phyloP scores from a whole-genome alignment of 2,888 invertebrate species.

The Conus canariensis region DNA sequence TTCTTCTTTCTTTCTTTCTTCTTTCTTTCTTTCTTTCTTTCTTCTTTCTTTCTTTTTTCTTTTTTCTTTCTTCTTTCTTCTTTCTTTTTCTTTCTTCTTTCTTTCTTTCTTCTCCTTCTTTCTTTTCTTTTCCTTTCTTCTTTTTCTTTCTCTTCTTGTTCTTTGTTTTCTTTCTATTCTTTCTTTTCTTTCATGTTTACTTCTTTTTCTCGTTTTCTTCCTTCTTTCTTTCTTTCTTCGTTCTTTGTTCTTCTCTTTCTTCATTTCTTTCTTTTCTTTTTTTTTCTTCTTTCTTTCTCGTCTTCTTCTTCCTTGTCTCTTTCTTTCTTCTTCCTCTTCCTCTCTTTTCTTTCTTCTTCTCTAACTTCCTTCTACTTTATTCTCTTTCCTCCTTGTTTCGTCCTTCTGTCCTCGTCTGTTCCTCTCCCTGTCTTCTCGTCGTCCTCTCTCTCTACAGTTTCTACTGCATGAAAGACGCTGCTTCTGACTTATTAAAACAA shows the following conservation, averaged over 20 bases:
- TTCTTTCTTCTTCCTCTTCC: not conserved
- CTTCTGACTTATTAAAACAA: too few species aligned
- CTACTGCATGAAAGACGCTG: too few species aligned
- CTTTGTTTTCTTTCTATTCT: not conserved
- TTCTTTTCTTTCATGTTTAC: not conserved
- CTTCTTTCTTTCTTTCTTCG: not conserved
- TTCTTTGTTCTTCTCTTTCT: not conserved
- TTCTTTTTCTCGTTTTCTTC: not conserved
- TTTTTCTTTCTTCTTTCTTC: not conserved
- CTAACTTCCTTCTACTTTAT: not conserved
- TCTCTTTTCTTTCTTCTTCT: not conserved
- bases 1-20: not conserved
- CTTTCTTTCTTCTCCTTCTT: not conserved
- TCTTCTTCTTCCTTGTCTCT: not conserved
- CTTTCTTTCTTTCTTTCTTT: not conserved
- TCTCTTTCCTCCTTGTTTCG: not conserved
- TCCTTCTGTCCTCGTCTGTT: not conserved
- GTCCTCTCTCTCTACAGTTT: too few species aligned
- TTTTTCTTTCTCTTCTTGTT: not conserved
- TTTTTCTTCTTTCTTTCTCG: not conserved
- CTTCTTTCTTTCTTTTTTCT: not conserved
- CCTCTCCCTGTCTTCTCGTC: not conserved
- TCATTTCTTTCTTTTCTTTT: not conserved
- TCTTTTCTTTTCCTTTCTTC: not conserved
- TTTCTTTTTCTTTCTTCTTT: not conserved